phyloP scores from a whole-genome alignment of 2,888 invertebrate genomes.

The Chamaedrilus cognettii region DNA sequence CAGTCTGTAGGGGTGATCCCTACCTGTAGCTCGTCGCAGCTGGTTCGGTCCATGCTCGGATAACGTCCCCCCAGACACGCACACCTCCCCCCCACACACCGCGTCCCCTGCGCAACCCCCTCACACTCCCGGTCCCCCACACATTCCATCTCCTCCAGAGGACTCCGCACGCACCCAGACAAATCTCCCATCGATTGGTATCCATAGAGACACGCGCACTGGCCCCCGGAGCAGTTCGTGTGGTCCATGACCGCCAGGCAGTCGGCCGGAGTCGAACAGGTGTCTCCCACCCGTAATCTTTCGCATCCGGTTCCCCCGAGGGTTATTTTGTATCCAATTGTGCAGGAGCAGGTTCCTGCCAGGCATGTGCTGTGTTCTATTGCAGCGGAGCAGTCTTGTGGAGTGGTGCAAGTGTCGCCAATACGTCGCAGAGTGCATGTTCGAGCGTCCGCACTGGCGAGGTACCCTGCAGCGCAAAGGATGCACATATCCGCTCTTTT shows the following conservation, averaged over 20 bases:
- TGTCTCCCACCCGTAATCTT: constrained; percentile 4
- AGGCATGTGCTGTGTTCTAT: not conserved
- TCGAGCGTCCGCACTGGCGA: not conserved
- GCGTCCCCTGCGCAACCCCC: not conserved
- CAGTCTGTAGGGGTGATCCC: too few species aligned
- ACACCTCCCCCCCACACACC: not conserved
- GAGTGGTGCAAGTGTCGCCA: constrained; percentile 3
- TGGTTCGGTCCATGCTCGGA: not conserved
- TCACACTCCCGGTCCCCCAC: not conserved
- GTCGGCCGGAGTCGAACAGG: not conserved
- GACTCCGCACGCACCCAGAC: not conserved
- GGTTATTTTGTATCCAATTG: not conserved
- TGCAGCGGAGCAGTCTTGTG: not conserved
- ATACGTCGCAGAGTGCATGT: constrained; percentile 4
- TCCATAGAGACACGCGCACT: not conserved
- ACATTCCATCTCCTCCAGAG: not conserved
- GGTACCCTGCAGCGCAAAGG: too few species aligned
- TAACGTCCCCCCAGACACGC: not conserved
- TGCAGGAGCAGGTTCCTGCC: not conserved
- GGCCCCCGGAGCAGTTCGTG: not conserved
- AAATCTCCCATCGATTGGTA: not conserved
- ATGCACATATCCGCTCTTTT: too few species aligned
- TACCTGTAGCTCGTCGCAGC: not conserved
- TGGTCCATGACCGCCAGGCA: constrained; percentile 7
- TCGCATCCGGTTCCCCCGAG: not conserved